These are phyloP conservation scores for Microctonus brassicae DNA, from an alignment of 2,888 invertebrate genomes.

Conservation along the genomic window DNA sequence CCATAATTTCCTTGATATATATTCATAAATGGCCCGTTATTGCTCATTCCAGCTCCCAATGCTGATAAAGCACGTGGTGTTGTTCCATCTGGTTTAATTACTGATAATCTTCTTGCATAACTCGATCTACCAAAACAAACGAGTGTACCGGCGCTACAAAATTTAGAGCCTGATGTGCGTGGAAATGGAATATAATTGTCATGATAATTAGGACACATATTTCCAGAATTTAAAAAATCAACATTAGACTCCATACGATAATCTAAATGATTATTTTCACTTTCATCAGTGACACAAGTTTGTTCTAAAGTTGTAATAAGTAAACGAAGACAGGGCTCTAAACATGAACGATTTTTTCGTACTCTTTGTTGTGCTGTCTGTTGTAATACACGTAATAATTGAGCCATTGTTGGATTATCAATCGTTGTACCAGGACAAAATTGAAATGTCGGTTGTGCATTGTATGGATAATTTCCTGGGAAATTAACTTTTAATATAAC, in stretches of 20 bases:
- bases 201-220: slow-evolving; percentile 66
- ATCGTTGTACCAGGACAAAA: slow-evolving; percentile 78
- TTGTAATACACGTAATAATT: slow-evolving; percentile 84
- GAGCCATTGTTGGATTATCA: slow-evolving; percentile 79
- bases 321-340: slow-evolving; percentile 87
- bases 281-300: slow-evolving; percentile 65
- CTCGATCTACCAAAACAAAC: slow-evolving; percentile 88
- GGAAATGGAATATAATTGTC: slow-evolving; percentile 95
- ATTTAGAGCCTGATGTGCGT: slow-evolving; percentile 92
- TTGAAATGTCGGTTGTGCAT: slow-evolving; percentile 77
- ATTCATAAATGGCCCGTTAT: slow-evolving; percentile 71
- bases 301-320: slow-evolving; percentile 77
- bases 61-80: slow-evolving; percentile 86
- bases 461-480: slow-evolving; percentile 81
- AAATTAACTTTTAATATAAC: slow-evolving; percentile 78
- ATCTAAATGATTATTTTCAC: slow-evolving; percentile 59
- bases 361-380: slow-evolving; percentile 87
- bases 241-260: slow-evolving; percentile 63
- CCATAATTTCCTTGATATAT: slow-evolving; percentile 71
- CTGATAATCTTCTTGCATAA: slow-evolving; percentile 77
- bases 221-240: slow-evolving; percentile 62
- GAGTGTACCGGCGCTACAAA: slow-evolving; percentile 88
- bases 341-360: slow-evolving; percentile 86
- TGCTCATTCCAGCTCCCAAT: slow-evolving; percentile 73
- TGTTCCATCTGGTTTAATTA: slow-evolving; percentile 79